Conservation (phyloP, 1,140 invertebrate species). For the Caenorhabditis tropicalis region DNA sequence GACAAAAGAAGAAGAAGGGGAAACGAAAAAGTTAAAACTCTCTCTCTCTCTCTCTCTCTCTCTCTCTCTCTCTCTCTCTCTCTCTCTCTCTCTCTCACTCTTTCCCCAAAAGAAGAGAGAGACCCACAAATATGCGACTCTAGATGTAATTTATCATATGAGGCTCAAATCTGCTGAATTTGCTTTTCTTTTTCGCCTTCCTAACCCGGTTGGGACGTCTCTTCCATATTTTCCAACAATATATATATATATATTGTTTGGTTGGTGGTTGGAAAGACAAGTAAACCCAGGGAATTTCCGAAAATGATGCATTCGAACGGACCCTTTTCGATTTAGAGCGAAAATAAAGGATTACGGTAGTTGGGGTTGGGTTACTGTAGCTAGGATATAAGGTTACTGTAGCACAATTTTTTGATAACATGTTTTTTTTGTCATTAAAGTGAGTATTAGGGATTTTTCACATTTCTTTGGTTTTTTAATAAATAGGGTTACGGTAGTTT, state of each 20-base stretch:
- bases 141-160: slow-evolving; percentile 45
- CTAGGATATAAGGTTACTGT: too few relatives aligned
- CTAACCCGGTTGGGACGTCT: neutral
- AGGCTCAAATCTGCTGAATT: slow-evolving; percentile 44
- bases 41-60: neutral
- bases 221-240: slow-evolving; percentile 16
- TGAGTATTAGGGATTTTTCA: too few relatives aligned
- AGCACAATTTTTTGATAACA: too few relatives aligned
- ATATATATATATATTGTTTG: neutral
- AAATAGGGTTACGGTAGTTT: too few relatives aligned
- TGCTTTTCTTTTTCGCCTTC: slow-evolving; percentile 29
- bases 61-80: neutral
- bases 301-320: neutral
- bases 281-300: neutral
- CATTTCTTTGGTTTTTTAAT: too few relatives aligned
- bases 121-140: slow-evolving; percentile 30
- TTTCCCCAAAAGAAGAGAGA: neutral
- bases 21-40: slow-evolving; percentile 27
- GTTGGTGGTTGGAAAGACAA: neutral
- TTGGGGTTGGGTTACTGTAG: too few relatives aligned
- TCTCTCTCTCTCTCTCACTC: neutral
- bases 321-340: too few relatives aligned
- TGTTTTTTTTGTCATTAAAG: too few relatives aligned
- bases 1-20: neutral
- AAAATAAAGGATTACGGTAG: too few relatives aligned